phyloP scores from a whole-genome alignment of 2,888 invertebrate genomes.

The Cecidostiba fungosa region DNA sequence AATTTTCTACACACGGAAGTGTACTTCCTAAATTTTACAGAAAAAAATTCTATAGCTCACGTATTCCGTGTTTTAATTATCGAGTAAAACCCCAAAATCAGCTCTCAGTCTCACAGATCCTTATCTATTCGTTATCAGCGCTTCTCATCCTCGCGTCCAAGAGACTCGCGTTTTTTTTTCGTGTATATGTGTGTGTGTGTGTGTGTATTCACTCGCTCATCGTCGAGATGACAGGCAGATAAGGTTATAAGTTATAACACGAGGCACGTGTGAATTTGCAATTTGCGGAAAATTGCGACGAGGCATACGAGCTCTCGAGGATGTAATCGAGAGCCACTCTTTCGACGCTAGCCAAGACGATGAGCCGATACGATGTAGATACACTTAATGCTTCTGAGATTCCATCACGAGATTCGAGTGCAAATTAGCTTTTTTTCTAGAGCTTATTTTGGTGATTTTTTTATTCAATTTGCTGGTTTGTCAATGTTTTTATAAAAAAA shows the following conservation, averaged over 20 bases:
- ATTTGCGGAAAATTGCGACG: conserved; percentile 40
- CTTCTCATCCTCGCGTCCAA: not conserved
- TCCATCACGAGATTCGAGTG: not conserved
- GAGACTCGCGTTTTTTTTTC: not conserved
- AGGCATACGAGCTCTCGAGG: not conserved
- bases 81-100: not conserved
- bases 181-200: not conserved
- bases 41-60: not conserved
- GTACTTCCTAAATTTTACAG: not conserved
- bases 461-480: no score
- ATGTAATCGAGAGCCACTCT: not conserved
- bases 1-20: not conserved
- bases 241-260: conserved; percentile 37
- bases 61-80: no score
- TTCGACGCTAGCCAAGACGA: not conserved
- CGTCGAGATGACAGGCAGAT: not conserved
- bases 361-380: not conserved
- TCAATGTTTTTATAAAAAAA: no score
- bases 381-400: not conserved
- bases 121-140: not conserved
- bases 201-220: not conserved
- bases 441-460: not conserved
- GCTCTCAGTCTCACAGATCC: no score
- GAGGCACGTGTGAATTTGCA: conserved; percentile 41
- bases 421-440: not conserved